phyloP scores from a whole-genome alignment of 2,888 invertebrate species.

The Trachelus stipa region DNA sequence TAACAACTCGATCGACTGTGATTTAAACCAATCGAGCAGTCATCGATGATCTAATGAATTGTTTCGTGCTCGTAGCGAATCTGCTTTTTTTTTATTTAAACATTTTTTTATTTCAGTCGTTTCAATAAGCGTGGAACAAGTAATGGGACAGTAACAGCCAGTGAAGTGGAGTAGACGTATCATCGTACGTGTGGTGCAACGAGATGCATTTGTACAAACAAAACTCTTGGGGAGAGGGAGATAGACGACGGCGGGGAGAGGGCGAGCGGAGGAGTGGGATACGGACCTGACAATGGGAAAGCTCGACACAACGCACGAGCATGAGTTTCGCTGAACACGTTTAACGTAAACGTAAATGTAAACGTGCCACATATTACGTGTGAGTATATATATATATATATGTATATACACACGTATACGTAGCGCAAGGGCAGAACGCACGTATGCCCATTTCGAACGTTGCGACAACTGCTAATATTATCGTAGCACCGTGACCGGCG shows the following conservation, averaged over 20 bases:
- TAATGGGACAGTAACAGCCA: constrained; percentile 1
- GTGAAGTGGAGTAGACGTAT: not conserved
- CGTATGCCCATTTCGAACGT: constrained; percentile 2
- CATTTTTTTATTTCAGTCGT: not conserved
- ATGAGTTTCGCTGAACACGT: no score
- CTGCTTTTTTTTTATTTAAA: not conserved
- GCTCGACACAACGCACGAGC: no score
- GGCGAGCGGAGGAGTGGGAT: constrained; percentile 11
- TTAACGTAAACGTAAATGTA: no score
- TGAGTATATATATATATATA: no score
- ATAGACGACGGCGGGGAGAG: constrained; percentile 7
- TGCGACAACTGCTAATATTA: constrained; percentile 7
- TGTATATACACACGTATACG: not conserved
- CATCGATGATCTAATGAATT: no score
- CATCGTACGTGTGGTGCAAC: constrained; percentile 7
- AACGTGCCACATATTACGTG: no score
- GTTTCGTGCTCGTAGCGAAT: not conserved
- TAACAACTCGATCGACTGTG: no score
- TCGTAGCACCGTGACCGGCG: not conserved
- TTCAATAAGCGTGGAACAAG: constrained; percentile 1
- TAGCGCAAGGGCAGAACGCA: not conserved
- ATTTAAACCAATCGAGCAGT: no score
- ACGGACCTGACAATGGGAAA: constrained; percentile 4
- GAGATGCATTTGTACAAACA: constrained; percentile 9
- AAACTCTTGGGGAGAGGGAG: constrained; percentile 9